Conservation (phyloP, 2,888 invertebrate species). For the Papilio protenor region DNA sequence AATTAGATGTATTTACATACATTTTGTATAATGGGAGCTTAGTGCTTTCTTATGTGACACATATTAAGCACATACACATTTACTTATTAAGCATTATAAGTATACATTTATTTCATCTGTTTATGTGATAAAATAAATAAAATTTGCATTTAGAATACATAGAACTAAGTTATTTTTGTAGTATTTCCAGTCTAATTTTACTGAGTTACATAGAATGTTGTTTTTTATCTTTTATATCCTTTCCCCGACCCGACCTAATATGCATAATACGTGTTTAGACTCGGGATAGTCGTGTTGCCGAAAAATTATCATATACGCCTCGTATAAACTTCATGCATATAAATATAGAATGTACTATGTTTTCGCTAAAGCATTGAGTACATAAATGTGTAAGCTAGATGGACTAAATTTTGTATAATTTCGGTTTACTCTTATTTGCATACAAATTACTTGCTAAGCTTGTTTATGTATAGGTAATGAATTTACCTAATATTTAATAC, state of each 20-base stretch:
- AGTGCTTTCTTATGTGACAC: no score
- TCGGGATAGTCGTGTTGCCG: slow-evolving; percentile 30
- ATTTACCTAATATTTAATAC: no score
- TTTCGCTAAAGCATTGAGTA: background rate
- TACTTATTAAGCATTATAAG: no score
- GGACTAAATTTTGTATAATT: background rate
- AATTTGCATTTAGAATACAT: background rate
- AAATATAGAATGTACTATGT: slow-evolving; percentile 13
- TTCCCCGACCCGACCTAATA: slow-evolving; percentile 26
- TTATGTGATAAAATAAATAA: background rate
- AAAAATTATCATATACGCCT: slow-evolving; percentile 33
- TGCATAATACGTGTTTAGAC: slow-evolving; percentile 42
- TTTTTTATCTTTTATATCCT: slow-evolving; percentile 29
- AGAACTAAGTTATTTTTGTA: background rate
- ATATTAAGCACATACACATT: no score
- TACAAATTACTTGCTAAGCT: no score
- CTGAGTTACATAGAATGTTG: slow-evolving; percentile 13
- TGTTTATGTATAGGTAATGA: no score
- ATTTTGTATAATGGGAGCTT: background rate
- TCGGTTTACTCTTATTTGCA: background rate
- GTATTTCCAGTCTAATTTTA: slow-evolving; percentile 16
- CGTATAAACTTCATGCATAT: slow-evolving; percentile 20
- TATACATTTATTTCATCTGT: no score
- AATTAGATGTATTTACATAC: background rate
- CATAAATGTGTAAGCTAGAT: slow-evolving; percentile 2